Base-by-base conservation (phyloP, 1,140 invertebrate species). In the Drosophila neocordata region DNA sequence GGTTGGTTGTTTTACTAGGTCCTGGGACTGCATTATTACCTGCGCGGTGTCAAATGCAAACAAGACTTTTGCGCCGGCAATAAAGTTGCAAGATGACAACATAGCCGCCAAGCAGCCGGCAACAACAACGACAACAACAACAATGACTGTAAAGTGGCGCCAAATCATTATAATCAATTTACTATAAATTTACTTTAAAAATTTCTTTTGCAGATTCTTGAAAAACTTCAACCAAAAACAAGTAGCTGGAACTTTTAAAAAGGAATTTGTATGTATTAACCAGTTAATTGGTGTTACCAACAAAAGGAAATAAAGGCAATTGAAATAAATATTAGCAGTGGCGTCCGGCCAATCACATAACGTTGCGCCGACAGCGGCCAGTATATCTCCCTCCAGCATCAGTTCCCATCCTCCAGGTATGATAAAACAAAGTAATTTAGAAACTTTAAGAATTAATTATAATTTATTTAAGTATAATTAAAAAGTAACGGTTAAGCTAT, bases 311-410 rank as follows among this genome's bases (percentile, higher is more conserved):
- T n/a, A 24, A 44, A 31, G 27, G 31, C 34, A 65, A 34, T 18
- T 56, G 41, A 65, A 88, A 52, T 69, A 89, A 81, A 70, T 79
- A 59, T 68, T 78, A 91, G 91, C 91, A 89, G 91, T 92, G 91
- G 91, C 91, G 90, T 91, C 91, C 79, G 76, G 80, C 77, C 91
- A 92, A 76, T 84, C 72, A 68, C 91, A 92, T 68, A 90, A 91
- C 68, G 90, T 89, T 79, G 84, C 91, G 91, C 91, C 91, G 71
- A 88, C 89, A 76, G 76, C 91, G 91, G 91, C 91, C 79, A 92
- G 79, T 78, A 77, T 91, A 11, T 92, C 91, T 70, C 91, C 91
- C 53, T 90, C 91, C 69, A 92, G 90, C 77, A 77, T 91, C 67
- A 91, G 77, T 66, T 90, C 91, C 72, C 91, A 92, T 68, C 90